Evolutionary conservation across 2,113 vertebrate genomes (phyloP).

Genomic region (Chrysochloris asiatica): DNA sequence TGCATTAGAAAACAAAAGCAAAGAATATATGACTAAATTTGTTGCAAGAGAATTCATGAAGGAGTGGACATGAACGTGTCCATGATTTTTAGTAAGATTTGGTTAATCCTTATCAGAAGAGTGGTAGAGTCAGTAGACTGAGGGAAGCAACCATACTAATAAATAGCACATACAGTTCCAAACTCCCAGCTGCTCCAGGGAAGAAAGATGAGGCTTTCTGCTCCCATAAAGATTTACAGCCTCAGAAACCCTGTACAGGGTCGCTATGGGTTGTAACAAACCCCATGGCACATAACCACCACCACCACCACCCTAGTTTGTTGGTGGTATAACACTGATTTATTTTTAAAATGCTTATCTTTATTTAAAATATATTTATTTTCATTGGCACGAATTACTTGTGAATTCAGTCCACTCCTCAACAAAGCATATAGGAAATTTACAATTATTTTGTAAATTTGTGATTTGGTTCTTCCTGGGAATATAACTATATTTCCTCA

Average conservation of each 20-base stretch:
- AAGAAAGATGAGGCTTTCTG: too few species aligned
- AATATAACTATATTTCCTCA: background rate
- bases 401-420: background rate
- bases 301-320: background rate
- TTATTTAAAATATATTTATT: too few species aligned
- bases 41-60: background rate
- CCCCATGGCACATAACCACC: too few species aligned
- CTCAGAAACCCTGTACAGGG: too few species aligned
- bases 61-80: background rate
- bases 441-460: conserved; percentile 10
- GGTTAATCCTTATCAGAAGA: background rate
- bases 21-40: too few species aligned
- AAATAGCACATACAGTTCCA: background rate
- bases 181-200: too few species aligned
- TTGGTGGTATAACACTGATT: background rate
- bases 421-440: background rate
- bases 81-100: background rate
- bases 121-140: background rate
- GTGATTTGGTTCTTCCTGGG: background rate
- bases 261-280: too few species aligned
- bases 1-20: too few species aligned
- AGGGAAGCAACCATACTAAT: background rate
- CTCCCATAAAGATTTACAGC: too few species aligned
- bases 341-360: background rate
- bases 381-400: background rate